Base-by-base conservation (phyloP, 2,888 invertebrate species). In the Drosophila quasianomalipes region DNA sequence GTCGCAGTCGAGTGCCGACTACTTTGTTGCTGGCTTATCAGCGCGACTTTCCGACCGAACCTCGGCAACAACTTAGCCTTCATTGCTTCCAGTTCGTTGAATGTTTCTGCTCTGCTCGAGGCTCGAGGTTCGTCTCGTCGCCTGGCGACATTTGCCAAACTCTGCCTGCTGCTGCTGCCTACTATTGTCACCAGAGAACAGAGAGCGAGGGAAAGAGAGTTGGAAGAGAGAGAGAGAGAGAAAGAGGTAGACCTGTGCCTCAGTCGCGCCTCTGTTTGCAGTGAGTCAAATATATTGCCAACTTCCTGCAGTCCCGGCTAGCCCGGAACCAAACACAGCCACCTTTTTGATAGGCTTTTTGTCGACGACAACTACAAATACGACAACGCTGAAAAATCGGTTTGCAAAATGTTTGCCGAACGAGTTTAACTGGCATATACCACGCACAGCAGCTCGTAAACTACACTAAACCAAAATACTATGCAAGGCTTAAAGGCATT, bases 281-380 rank as follows among this genome's bases (percentile, higher is more conserved):
- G 84, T 85, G 89, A 91, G 85, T 89, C 87, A 89, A 90, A 91
- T 91, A 91, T 91, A 92, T 91, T 91, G 92, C 90, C 83, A 87
- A 90, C 92, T 91, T 91, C 91, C 92, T 89, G 90, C 84, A 79
- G 75, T 77, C 71, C 70, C 82, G 71, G 64, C 70, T 69, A 74
- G 62, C 52, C 69, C 58, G 80, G 63, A 58, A 67, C 47, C 41
- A 61, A 58, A 37, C 71, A 72, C 73, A 67, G 77, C 74, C 74
- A 71, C 78, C 87, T 84, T 74, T 72, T 76, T 76, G 77, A 85
- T 84, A 87, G 87, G 85, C 87, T 83, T 76, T 79, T 68, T 81
- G 68, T 79, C 68, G 71, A 47, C 67, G 68, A 68, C 77, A 60
- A 63, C 62, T 22, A 57, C 37, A 44, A 72, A 59, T 41, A 65